phyloP scores from a whole-genome alignment of 1,140 invertebrate species.

The Drosophila orena region DNA sequence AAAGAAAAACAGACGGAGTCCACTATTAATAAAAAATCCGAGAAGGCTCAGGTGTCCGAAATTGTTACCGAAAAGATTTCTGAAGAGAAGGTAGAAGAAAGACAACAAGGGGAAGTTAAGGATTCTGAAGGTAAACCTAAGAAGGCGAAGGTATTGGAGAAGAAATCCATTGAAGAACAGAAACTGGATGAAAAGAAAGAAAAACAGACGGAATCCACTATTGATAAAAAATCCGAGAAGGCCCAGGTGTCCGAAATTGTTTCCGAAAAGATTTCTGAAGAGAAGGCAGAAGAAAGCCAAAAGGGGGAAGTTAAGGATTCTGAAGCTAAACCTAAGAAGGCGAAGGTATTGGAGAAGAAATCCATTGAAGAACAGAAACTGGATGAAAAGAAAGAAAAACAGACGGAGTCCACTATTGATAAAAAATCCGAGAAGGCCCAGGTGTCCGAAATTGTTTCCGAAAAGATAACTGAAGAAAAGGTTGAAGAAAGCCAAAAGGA shows the following conservation, averaged over 20 bases:
- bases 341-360: constrained; percentile 18
- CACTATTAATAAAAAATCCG: background rate
- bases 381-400: constrained; percentile 8
- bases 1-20: constrained; percentile 5
- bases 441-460: too few species aligned
- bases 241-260: constrained; percentile 12
- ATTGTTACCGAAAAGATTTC: constrained; percentile 10
- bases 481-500: too few species aligned
- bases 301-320: background rate
- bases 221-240: background rate
- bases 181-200: constrained; percentile 14
- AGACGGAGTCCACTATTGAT: too few species aligned
- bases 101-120: background rate
- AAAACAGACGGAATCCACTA: constrained; percentile 1
- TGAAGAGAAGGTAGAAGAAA: constrained; percentile 6
- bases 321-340: constrained; percentile 11
- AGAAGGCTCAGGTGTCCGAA: constrained; percentile 13
- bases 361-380: constrained; percentile 20
- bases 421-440: too few species aligned
- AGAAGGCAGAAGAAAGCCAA: background rate
- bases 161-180: constrained; percentile 26
- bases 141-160: constrained; percentile 20
- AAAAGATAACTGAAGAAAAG: too few species aligned
- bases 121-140: constrained; percentile 10
- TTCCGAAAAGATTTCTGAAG: constrained; percentile 13